Evolutionary conservation across 2,113 vertebrate genomes (phyloP), one percentile per base, ranked within the genome.

Genomic region (Paralichthys olivaceus): DNA sequence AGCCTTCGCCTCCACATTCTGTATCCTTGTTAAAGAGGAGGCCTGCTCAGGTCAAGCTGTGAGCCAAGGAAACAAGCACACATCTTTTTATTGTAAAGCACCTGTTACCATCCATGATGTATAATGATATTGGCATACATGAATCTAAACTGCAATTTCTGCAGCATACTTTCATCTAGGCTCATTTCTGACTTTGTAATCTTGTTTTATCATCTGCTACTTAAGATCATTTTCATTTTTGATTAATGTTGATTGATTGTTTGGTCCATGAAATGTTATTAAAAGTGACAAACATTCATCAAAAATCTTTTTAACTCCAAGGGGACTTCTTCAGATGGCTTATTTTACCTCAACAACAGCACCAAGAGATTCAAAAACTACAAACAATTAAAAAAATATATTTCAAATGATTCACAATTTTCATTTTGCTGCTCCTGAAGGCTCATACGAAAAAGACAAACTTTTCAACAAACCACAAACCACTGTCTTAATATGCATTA

Each of bases 1-100:
- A 86, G 71, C 57, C 45, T 68, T 77, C 1, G 55, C 83, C 57
- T 78, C 76, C 57, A 45, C 75, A 47, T 23, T 58, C 34, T 45
- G 69, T 60, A 55, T 77, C 64, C 28, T 45, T 22, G 72, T 34
- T 60, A 60, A 75, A 78, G 72, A 19, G 32, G 73, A 77, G 47
- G 49, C 23, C 43, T 29, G 22, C 51, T 71, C 58, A 49, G 80
- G 72, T 69, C 59, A 74, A 23, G 4, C 59, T 63, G 7, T 1
- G 29, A 72, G 65, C 15, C 7, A 4, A 14, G 25, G 12, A 22
- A 59, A 29, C 20, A 74, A 54, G 71, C 32, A 67, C 8, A 19
- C 20, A 43, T 3, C 22, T 37, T 15, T 58, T 23, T 19, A 25
- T 66, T 3, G 22, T 2, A 15, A 32, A 59, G 25, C 19, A 47